Base-by-base conservation (phyloP, 2,113 vertebrate genomes). In the Parus major region DNA sequence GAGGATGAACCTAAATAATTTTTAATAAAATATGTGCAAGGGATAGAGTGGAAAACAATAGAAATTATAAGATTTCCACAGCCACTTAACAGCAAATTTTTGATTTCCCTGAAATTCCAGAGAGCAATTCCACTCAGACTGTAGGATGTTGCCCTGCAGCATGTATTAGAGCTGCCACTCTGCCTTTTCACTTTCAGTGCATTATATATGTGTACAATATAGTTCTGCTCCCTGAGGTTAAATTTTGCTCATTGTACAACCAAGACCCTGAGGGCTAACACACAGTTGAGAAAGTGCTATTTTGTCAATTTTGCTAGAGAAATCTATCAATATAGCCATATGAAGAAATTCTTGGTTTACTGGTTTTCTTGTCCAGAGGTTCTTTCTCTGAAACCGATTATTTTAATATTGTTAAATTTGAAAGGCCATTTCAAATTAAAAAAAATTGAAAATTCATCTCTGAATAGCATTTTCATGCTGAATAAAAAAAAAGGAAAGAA, bases 71-170 rank as follows among this genome's bases (percentile, higher is more conserved):
- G 72, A 96, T 96, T 97, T 97, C 88, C 88, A 44, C 29, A 25
- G 92, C 50, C 61, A 88, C 3, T 25, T 66, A 93, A 91, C 70
- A 88, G 76, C 59, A 96, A 94, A 53, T 93, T 96, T 97, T 97
- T 96, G 90, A 96, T 97, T 98, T 97, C 81, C 63, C 63, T 95
- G 96, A 96, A 97, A 97, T 97, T 98, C 73, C 65, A 4, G 47
- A 96, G 86, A 95, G 63, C 88, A 97, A 96, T 96, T 96, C 84
- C 14, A 65, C 59, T 94, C 75, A 93, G 84, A 86, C 69, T 82
- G 72, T 41, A 90, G 18, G 70, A 95, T 94, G 96, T 89, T 96
- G 94, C 97, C 94, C 94, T 75, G 36, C 93, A 95, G 96, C 95
- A 93, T 66, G 23, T 77, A 96, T 98, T 95, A 96, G 90, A 96